Evolutionary conservation across 2,113 vertebrate genomes (phyloP).

Genomic region (Seriola quinqueradiata): DNA sequence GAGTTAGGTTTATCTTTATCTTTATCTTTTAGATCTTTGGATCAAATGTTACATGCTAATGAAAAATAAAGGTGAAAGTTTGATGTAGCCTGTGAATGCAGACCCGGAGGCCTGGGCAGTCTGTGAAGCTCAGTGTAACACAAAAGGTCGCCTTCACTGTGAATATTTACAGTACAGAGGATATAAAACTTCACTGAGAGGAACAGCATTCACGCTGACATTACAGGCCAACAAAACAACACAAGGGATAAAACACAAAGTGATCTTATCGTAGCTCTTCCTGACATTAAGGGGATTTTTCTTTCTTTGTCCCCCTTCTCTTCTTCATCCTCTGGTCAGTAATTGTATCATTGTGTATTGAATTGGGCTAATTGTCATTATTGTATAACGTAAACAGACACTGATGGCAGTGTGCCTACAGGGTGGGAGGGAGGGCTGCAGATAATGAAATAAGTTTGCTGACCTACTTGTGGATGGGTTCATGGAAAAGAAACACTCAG

Average conservation of each 20-base stretch:
- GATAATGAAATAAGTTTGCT: constrained; percentile 9
- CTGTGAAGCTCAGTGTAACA: not conserved
- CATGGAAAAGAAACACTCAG: not conserved
- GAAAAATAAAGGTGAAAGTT: too few relatives aligned
- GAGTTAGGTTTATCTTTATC: not conserved
- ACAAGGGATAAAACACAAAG: constrained; percentile 6
- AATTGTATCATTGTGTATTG: constrained; percentile 29
- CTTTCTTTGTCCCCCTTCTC: not conserved
- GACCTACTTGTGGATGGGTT: not conserved
- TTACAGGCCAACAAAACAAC: constrained; percentile 23
- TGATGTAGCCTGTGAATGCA: too few relatives aligned
- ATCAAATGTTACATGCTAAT: not conserved
- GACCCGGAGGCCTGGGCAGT: too few relatives aligned
- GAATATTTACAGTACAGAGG: constrained; percentile 6
- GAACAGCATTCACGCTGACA: not conserved
- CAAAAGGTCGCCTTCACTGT: constrained; percentile 1
- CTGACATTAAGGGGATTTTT: constrained; percentile 19
- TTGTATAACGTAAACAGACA: constrained; percentile 1
- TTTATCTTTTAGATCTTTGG: too few relatives aligned
- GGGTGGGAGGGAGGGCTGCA: not conserved
- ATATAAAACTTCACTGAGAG: not conserved
- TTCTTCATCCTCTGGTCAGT: constrained; percentile 3
- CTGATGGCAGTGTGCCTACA: not conserved
- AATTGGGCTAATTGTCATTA: constrained; percentile 3
- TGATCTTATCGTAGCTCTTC: constrained; percentile 14